Evolutionary conservation across 2,113 vertebrate species (phyloP).

Genomic region (Aptenodytes forsteri): DNA sequence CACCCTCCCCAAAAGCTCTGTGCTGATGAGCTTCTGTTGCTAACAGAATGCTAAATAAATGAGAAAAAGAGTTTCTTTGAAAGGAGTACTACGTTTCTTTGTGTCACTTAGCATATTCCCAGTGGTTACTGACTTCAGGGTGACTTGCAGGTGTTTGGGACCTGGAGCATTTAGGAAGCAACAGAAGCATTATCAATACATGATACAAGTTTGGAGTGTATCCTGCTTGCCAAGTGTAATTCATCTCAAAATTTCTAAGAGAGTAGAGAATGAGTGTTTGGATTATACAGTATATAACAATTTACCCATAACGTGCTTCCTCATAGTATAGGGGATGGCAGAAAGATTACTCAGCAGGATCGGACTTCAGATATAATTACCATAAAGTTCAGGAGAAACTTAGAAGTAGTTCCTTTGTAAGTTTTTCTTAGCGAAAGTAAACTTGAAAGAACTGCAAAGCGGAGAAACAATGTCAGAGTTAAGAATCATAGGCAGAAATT

Average conservation of each 20-base stretch:
- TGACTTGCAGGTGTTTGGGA: not conserved
- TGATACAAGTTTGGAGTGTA: fast-evolving
- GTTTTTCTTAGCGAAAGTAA: not conserved
- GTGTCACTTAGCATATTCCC: not conserved
- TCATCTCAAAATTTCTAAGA: not conserved
- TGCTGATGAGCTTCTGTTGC: not conserved
- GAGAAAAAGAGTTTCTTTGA: fast-evolving
- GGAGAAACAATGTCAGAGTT: not conserved
- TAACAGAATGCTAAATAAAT: not conserved
- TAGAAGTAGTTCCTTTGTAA: not conserved
- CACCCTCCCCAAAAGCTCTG: not conserved
- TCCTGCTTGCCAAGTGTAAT: not conserved
- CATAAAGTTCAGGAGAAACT: not conserved
- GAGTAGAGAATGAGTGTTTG: not conserved
- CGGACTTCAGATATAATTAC: not conserved
- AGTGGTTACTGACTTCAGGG: not conserved
- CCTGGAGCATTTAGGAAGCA: not conserved
- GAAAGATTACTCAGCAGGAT: not conserved
- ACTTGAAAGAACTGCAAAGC: not conserved
- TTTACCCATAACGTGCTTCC: fast-evolving
- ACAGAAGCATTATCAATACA: not conserved
- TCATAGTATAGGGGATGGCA: fast-evolving
- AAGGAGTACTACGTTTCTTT: not conserved
- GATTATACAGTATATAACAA: not conserved
- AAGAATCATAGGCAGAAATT: not conserved